phyloP scores from a whole-genome alignment of 2,797 vertebrate species.

The Kryptopterus vitreolus region DNA sequence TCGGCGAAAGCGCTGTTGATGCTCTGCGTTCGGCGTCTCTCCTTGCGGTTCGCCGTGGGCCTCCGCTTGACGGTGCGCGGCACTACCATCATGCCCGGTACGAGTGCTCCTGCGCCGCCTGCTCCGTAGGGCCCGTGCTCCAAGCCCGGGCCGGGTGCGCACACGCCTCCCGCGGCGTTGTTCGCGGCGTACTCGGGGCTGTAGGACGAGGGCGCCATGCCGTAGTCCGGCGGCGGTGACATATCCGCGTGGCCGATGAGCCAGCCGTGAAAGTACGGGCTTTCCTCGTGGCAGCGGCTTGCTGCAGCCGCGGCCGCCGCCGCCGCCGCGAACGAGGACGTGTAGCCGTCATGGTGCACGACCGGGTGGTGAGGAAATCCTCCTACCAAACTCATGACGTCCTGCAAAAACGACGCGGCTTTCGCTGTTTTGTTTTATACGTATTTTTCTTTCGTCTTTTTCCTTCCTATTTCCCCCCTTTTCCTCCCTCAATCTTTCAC shows the following conservation, averaged over 20 bases:
- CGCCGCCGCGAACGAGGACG: conserved; percentile 83
- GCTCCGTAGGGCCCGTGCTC: conserved; percentile 86
- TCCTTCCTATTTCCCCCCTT: not conserved
- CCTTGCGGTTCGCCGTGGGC: conserved; percentile 95
- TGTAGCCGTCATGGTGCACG: conserved; percentile 96
- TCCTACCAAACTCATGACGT: conserved; percentile 89
- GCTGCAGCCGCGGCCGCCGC: conserved; percentile 85
- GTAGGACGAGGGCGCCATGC: conserved; percentile 86
- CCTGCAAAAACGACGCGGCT: conserved; percentile 28
- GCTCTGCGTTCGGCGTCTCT: conserved; percentile 96
- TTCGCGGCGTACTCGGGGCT: conserved; percentile 84
- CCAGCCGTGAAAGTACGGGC: conserved; percentile 97
- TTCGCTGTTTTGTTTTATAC: not conserved
- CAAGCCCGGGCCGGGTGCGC: conserved; percentile 47
- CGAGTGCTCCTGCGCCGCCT: conserved; percentile 71
- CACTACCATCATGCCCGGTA: conserved; percentile 61
- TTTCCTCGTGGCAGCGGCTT: conserved; percentile 90
- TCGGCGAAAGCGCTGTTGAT: conserved; percentile 99
- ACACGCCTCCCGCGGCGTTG: conserved; percentile 51
- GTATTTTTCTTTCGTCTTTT: not conserved
- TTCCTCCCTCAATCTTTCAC: conserved; percentile 15
- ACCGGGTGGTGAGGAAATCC: conserved; percentile 95
- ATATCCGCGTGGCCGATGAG: conserved; percentile 94
- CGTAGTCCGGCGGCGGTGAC: conserved; percentile 90
- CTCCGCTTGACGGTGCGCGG: conserved; percentile 88